phyloP scores from a whole-genome alignment of 2,888 invertebrate species.

The Ormyrus pomaceus region DNA sequence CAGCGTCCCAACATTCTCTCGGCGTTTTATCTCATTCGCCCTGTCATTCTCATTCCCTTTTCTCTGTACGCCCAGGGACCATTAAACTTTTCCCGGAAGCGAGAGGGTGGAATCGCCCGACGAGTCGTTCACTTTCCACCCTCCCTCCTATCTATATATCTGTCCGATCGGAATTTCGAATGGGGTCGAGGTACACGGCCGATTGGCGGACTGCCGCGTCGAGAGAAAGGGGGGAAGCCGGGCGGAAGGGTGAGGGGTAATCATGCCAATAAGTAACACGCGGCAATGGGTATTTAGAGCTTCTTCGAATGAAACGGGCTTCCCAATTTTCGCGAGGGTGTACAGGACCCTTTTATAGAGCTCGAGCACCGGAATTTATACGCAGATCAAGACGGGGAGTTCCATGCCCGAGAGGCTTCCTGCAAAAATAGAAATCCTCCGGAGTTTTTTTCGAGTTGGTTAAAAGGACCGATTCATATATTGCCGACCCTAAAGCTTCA shows the following conservation, averaged over 20 bases:
- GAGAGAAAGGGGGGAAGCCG: background rate
- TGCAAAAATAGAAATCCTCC: too few relatives aligned
- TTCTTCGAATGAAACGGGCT: conserved; percentile 39
- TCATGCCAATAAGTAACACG: conserved; percentile 57
- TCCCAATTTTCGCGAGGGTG: conserved; percentile 47
- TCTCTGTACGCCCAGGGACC: conserved; percentile 49
- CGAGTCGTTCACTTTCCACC: conserved; percentile 42
- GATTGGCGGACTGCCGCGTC: conserved; percentile 24
- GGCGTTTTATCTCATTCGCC: conserved; percentile 48
- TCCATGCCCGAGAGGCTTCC: background rate
- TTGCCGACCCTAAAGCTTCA: too few relatives aligned
- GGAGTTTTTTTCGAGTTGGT: too few relatives aligned
- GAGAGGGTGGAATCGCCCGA: conserved; percentile 49
- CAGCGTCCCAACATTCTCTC: conserved; percentile 37
- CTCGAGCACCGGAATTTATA: background rate
- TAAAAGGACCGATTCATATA: too few relatives aligned
- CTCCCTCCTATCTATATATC: conserved; percentile 14
- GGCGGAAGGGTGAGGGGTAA: conserved; percentile 38
- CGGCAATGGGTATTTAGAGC: conserved; percentile 57
- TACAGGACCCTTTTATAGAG: conserved; percentile 22
- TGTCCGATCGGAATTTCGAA: conserved; percentile 55
- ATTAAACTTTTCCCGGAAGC: conserved; percentile 57
- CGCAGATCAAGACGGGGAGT: background rate
- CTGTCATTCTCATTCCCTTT: conserved; percentile 49
- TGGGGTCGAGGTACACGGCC: conserved; percentile 41